Base-by-base conservation (phyloP, 2,113 vertebrate genomes). In the Ptyas mucosa region DNA sequence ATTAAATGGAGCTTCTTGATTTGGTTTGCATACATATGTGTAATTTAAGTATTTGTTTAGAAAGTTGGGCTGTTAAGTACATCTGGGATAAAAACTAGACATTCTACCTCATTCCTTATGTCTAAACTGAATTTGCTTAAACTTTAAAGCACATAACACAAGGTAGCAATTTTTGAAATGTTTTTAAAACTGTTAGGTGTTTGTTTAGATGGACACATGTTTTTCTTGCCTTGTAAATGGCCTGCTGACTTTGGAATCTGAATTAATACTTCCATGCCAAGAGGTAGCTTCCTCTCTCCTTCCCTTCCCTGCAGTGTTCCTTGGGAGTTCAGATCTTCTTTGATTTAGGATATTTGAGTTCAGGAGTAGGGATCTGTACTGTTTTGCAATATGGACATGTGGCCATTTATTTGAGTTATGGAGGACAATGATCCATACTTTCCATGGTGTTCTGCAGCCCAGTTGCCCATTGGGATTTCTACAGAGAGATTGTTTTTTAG, bases 391-490 rank as follows among this genome's bases (percentile, higher is more conserved):
- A 8, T 0, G 2, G 54, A 49, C 0, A 5, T 1, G 3, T 89
- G 61, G 69, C n/a, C 6, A 0, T 95, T 85, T 5, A 39, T 1
- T 2, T 0, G 0, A 1, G 69, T 52, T 91, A 87, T 0, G 2
- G 94, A 94, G 75, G 94, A 90, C 58, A 92, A 53, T 88, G 95
- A 95, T 85, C 75, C 34, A 64, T 87, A 43, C 61, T 96, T 87
- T 89, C 64, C 3, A 20, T 94, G 94, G 88, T 97, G 91, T 95
- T 96, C 94, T 91, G 51, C 89, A 94, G 0, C 55, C 87, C 1
- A 0, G 87, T 93, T 93, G 92, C 89, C 94, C 57, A 0, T 2
- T 94, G 96, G 95, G 94, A 93, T 95, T 96, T 95, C 94, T 93
- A 49, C 8, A 89, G 57, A 39, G 91, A 92, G 94, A 92, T 85